Evolutionary conservation across 2,888 invertebrate species (phyloP).

Genomic region (Orthosia incerta): DNA sequence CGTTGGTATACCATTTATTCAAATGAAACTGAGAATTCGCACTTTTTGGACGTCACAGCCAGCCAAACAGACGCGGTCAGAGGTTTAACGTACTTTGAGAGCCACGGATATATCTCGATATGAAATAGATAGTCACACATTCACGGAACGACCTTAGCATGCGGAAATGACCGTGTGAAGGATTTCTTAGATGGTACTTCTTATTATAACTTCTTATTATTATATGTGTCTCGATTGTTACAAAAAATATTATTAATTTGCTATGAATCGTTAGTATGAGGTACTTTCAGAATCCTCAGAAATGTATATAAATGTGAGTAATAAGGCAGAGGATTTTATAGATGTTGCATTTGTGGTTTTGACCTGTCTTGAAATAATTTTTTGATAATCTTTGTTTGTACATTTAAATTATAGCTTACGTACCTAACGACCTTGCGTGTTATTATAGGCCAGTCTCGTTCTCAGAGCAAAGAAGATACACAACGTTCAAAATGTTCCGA

Average conservation of each 20-base stretch:
- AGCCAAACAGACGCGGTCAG: background rate
- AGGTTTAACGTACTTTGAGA: background rate
- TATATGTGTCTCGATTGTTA: background rate
- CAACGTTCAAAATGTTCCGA: constrained; percentile 46
- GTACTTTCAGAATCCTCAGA: constrained; percentile 18
- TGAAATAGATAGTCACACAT: background rate
- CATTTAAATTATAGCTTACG: constrained; percentile 28
- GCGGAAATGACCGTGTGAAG: too few species aligned
- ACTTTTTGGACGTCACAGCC: background rate
- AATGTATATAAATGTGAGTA: constrained; percentile 31
- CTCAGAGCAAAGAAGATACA: constrained; percentile 19
- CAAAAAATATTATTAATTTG: background rate
- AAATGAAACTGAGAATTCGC: too few species aligned
- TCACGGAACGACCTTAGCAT: background rate
- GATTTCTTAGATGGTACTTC: too few species aligned
- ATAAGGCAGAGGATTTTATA: constrained; percentile 16
- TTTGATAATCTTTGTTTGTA: constrained; percentile 15
- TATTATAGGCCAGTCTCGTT: constrained; percentile 24
- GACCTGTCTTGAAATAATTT: constrained; percentile 5
- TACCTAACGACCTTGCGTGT: constrained; percentile 28
- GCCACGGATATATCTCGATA: background rate
- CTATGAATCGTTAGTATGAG: background rate
- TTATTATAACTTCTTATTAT: too few species aligned
- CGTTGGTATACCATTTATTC: too few species aligned
- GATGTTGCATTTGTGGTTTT: constrained; percentile 34